Base-by-base conservation (phyloP, 1,140 invertebrate species). In the Trichomalopsis sarcophagae region DNA sequence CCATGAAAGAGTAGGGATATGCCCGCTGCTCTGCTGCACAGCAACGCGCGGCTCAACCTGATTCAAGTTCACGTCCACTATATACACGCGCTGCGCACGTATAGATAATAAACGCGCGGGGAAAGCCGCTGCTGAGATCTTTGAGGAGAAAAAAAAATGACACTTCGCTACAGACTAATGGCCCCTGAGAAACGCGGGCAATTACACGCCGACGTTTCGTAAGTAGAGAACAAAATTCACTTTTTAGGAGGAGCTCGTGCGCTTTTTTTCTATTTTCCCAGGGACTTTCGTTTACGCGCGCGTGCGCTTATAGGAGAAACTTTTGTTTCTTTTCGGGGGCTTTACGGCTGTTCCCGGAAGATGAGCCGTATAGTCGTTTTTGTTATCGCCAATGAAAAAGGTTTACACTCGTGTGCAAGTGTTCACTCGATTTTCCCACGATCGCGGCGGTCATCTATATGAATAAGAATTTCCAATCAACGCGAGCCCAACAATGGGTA, bases 171-270 rank as follows among this genome's bases (percentile, higher is more conserved):
- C 40, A 10, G 55, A 62, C 55, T 62, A 62, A 62, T 62, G 55
- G 55, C 17, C 55, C 55, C 10, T 62, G 17, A 62, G 55, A 62
- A 62, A 62, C 6, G 55, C 17, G 17, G 55, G 17, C 21, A 62
- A 62, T 62, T 62, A 62, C 10, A 44, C 21, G 62, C 9, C 30
- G 50, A 21, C 21, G 44, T 76, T 76, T 55, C 17, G 30, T 44
- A 44, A 75, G 73, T n/a, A 82, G 36, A 13, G 78, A 23, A 9
- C 21, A 76, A 62, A 82, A 82, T 82, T 82, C 80, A 47, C 71
- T 74, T 74, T 82, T 82, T 27, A 6, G 21, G 17, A 62, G 47
- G 47, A 14, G 47, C n/a, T 73, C 27, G n/a, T 33, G 9, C 33
- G 36, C 33, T 36, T 74, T 74, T 30, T 74, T 21, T 9, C 7